These are phyloP conservation scores for Microctenopoma lineatum DNA, from an alignment of 2,797 vertebrate species.

Conservation along the genomic window DNA sequence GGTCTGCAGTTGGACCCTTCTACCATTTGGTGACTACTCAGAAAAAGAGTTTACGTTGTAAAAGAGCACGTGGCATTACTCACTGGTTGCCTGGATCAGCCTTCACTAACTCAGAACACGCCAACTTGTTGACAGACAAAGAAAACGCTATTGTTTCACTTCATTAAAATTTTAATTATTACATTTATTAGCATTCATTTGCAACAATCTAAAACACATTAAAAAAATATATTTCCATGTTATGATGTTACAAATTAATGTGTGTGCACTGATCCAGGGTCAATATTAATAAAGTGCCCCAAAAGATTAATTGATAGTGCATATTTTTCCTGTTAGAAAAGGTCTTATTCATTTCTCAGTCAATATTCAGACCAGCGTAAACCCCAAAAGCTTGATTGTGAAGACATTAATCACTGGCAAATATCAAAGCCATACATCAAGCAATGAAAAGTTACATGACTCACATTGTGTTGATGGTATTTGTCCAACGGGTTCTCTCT, in stretches of 20 bases:
- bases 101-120: conserved; percentile 6
- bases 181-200: conserved; percentile 33
- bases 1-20: neutral
- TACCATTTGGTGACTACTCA: conserved; percentile 20
- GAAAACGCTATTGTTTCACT: neutral
- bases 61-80: conserved; percentile 43
- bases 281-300: conserved; percentile 42
- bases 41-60: conserved; percentile 43
- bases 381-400: conserved; percentile 40
- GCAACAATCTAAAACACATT: conserved; percentile 12
- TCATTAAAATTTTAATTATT: conserved; percentile 33
- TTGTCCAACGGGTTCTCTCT: conserved; percentile 25
- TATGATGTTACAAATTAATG: conserved; percentile 39
- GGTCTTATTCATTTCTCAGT: conserved; percentile 68
- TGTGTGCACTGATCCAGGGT: conserved; percentile 36
- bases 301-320: conserved; percentile 55
- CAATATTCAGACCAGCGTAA: conserved; percentile 34
- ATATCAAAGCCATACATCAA: conserved; percentile 70
- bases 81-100: conserved; percentile 25
- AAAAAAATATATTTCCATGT: conserved; percentile 7
- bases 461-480: conserved; percentile 41
- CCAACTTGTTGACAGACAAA: conserved; percentile 23
- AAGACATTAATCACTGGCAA: conserved; percentile 60
- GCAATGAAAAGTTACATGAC: conserved; percentile 38
- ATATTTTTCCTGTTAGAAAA: conserved; percentile 50